Evolutionary conservation across 2,888 invertebrate species (phyloP).

Genomic region (Pheosia tremula): DNA sequence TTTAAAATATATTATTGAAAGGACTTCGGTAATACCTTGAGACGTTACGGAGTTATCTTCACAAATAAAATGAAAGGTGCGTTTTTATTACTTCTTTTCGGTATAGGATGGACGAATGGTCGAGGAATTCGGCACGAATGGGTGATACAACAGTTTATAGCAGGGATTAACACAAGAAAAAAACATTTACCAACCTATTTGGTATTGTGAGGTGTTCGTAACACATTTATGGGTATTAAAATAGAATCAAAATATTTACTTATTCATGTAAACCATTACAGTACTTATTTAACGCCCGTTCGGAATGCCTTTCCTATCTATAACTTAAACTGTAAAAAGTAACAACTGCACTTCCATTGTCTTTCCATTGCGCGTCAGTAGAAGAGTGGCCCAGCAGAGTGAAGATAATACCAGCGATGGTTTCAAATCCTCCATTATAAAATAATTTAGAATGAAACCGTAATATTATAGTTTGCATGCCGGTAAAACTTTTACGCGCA

Average conservation of each 20-base stretch:
- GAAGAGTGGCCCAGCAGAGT: slow-evolving; percentile 18
- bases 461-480: slow-evolving; percentile 3
- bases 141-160: neutral
- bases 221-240: neutral
- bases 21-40: neutral
- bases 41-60: neutral
- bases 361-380: too few species aligned
- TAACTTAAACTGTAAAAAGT: too few species aligned
- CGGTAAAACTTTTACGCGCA: slow-evolving; percentile 13
- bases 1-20: neutral
- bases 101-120: neutral
- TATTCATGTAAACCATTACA: too few species aligned
- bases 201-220: neutral
- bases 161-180: neutral
- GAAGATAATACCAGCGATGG: slow-evolving; percentile 38
- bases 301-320: too few species aligned
- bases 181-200: neutral
- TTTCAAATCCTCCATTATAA: slow-evolving; percentile 29
- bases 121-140: slow-evolving; percentile 1
- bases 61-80: slow-evolving; percentile 1
- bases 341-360: too few species aligned
- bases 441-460: neutral
- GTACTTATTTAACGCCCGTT: too few species aligned
- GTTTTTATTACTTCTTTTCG: slow-evolving; percentile 2
- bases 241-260: neutral